Conservation (phyloP, 2,113 vertebrate species). For the Callipepla californica region DNA sequence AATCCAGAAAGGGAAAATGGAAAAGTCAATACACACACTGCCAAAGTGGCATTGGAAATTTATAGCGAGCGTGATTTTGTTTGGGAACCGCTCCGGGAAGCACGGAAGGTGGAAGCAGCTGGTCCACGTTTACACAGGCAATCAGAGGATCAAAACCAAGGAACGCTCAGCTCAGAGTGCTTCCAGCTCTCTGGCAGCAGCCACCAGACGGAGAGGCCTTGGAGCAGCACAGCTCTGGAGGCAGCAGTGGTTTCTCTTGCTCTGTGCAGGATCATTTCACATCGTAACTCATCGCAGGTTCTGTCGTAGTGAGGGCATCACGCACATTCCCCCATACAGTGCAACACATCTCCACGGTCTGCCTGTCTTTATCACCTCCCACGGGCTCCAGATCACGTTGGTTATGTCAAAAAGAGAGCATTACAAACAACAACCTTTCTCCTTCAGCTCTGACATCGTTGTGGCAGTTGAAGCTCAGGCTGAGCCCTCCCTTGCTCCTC, state of each 20-base stretch:
- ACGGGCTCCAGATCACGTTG: fast-evolving
- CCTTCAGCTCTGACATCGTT: neutral
- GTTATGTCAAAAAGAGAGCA: neutral
- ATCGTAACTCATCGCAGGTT: neutral
- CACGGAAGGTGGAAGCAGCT: neutral
- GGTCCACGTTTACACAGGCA: neutral
- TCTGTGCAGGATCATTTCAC: neutral
- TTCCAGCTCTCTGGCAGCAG: neutral
- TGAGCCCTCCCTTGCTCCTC: neutral
- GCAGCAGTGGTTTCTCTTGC: neutral
- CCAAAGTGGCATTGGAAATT: neutral
- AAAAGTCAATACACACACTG: neutral
- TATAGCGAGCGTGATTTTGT: neutral
- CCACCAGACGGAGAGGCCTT: neutral
- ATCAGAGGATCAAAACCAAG: neutral
- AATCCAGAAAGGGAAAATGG: neutral
- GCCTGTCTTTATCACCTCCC: neutral
- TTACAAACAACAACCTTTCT: neutral
- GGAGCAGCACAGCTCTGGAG: neutral
- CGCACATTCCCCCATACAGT: fast-evolving
- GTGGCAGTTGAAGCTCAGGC: neutral
- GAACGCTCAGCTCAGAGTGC: neutral
- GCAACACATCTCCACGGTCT: fast-evolving
- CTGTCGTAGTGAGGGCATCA: neutral
- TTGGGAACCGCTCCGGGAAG: neutral